A percentile compares a stretch with the other conserved stretches of the same genome.
phyloP scores from a whole-genome alignment of 2,888 invertebrate species.

The Lochmaea crataegi region DNA sequence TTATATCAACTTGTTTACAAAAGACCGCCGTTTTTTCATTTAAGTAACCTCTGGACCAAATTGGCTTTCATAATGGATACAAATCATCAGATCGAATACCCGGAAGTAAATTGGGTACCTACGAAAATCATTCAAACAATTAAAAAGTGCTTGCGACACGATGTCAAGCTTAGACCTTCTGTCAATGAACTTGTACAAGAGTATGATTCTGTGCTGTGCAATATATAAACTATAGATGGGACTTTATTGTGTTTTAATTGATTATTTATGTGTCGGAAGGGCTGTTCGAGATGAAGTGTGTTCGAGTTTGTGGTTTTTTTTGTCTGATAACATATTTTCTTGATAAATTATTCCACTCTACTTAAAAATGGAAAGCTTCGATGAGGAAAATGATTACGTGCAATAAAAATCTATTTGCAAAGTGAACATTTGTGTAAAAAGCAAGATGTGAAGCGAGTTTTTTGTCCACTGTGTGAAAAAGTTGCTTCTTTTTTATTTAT shows the following conservation, averaged over 20 bases:
- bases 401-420: too few relatives aligned
- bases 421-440: too few relatives aligned
- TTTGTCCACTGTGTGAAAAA: too few relatives aligned
- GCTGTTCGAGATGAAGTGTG: too few relatives aligned
- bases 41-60: conserved; percentile 60
- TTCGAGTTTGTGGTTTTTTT: too few relatives aligned
- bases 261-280: too few relatives aligned
- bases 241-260: background rate
- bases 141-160: conserved; percentile 78
- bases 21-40: conserved; percentile 89
- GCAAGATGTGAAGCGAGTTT: too few relatives aligned
- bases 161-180: conserved; percentile 79
- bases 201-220: conserved; percentile 49
- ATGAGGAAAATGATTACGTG: too few relatives aligned
- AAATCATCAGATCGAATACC: conserved; percentile 79
- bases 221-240: conserved; percentile 6
- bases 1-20: conserved; percentile 93
- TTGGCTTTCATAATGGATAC: conserved; percentile 52
- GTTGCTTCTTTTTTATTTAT: too few relatives aligned
- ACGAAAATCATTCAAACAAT: conserved; percentile 73
- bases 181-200: conserved; percentile 76
- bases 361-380: too few relatives aligned
- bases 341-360: too few relatives aligned
- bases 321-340: too few relatives aligned
- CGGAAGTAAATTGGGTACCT: conserved; percentile 69